phyloP scores from a whole-genome alignment of 2,797 vertebrate genomes.

The Heliangelus exortis region DNA sequence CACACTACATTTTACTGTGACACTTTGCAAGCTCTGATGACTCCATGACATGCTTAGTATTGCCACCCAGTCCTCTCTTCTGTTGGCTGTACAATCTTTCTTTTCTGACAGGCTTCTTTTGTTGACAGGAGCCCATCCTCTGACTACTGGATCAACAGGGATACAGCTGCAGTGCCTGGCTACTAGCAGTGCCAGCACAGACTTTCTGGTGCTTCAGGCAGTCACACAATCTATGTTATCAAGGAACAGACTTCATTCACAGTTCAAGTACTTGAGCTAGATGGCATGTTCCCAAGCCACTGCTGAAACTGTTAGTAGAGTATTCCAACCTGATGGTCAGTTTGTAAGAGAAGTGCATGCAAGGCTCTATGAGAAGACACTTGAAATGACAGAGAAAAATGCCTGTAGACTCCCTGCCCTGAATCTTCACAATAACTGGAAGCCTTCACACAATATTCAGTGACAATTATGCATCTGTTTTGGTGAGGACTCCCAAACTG shows the following conservation, averaged over 20 bases:
- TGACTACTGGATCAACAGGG: neutral
- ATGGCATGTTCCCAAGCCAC: neutral
- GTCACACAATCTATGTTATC: neutral
- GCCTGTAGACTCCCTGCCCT: neutral
- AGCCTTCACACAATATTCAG: neutral
- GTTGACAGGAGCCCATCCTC: conserved; percentile 42
- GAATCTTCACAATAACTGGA: neutral
- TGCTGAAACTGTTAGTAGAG: neutral
- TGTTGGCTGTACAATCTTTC: conserved; percentile 38
- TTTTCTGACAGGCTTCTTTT: conserved; percentile 60
- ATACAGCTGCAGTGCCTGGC: conserved; percentile 23
- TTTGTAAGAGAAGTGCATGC: neutral
- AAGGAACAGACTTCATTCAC: neutral
- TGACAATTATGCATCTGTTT: neutral
- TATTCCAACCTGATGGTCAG: neutral
- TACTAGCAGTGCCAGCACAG: conserved; percentile 44
- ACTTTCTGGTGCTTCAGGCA: conserved; percentile 12
- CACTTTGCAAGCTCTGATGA: conserved; percentile 69
- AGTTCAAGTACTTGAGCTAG: neutral
- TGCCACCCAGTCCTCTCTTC: conserved; percentile 29
- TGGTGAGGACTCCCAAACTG: neutral
- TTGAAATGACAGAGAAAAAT: neutral
- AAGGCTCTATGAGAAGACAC: neutral
- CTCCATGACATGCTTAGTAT: conserved; percentile 62
- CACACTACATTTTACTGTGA: conserved; percentile 59